A percentile compares a stretch with the other conserved stretches of the same genome.
phyloP scores from a whole-genome alignment of 64 coral and sea anemone species.

The Pachyseris speciosa region DNA sequence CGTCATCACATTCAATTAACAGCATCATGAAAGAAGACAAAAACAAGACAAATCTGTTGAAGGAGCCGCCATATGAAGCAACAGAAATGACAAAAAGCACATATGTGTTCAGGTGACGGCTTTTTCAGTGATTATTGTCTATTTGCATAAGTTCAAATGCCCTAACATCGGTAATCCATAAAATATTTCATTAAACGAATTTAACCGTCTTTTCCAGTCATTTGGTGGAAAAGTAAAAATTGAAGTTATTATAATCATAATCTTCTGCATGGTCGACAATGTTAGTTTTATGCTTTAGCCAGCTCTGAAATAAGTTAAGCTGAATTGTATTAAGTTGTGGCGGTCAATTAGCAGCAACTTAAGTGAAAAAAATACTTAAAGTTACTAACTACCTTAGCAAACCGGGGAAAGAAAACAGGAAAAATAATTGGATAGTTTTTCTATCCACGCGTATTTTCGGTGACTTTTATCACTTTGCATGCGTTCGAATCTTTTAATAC shows the following conservation, averaged over 20 bases:
- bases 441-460: not conserved
- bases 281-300: too few species aligned
- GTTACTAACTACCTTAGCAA: not conserved
- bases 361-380: too few species aligned
- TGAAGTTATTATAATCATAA: not conserved
- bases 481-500: not conserved
- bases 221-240: too few species aligned
- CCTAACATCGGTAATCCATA: too few species aligned
- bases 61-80: not conserved
- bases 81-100: not conserved
- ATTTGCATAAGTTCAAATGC: conserved; percentile 2
- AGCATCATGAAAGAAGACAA: too few species aligned
- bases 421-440: not conserved
- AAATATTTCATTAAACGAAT: too few species aligned
- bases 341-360: too few species aligned
- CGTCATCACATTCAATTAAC: too few species aligned
- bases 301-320: too few species aligned
- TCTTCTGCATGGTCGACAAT: not conserved
- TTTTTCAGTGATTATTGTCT: conserved; percentile 13
- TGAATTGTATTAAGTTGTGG: too few species aligned
- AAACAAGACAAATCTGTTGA: not conserved
- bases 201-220: too few species aligned
- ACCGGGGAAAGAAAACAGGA: not conserved
- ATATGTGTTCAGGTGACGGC: not conserved
- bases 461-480: not conserved